Conservation (phyloP, 2,797 vertebrate genomes). For the Petrocephalus sullivani region DNA sequence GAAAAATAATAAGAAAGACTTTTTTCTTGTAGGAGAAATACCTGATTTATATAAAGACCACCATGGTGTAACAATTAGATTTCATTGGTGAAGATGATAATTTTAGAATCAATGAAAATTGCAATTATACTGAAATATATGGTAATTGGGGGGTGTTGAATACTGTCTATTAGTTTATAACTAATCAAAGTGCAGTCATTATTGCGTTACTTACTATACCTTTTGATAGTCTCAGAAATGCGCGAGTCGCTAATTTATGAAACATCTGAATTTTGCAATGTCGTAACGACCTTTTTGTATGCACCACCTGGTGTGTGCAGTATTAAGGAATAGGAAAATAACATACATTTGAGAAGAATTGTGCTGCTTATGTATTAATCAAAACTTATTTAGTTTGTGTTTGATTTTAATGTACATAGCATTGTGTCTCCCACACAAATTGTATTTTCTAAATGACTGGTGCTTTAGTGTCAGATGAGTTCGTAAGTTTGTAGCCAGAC, state of each 20-base stretch:
- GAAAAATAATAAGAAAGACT: no score
- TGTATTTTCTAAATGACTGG: not conserved
- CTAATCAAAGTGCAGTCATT: not conserved
- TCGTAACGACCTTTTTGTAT: not conserved
- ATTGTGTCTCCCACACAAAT: not conserved
- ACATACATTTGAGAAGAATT: not conserved
- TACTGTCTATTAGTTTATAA: not conserved
- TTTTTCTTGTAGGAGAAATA: not conserved
- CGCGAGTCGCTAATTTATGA: not conserved
- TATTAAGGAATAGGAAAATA: not conserved
- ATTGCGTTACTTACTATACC: not conserved
- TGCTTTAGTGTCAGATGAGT: not conserved
- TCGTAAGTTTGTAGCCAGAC: not conserved
- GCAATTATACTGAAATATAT: not conserved
- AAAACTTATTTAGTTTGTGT: not conserved
- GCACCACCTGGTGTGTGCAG: not conserved
- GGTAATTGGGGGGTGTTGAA: not conserved
- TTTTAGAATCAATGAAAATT: not conserved
- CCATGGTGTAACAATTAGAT: constrained; percentile 4
- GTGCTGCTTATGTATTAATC: not conserved
- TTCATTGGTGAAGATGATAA: not conserved
- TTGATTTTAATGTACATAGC: not conserved
- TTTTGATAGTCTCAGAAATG: not conserved
- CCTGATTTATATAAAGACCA: not conserved
- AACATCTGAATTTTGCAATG: not conserved